Base-by-base conservation (phyloP, 2,888 invertebrate genomes). In the Schizaphis graminum region DNA sequence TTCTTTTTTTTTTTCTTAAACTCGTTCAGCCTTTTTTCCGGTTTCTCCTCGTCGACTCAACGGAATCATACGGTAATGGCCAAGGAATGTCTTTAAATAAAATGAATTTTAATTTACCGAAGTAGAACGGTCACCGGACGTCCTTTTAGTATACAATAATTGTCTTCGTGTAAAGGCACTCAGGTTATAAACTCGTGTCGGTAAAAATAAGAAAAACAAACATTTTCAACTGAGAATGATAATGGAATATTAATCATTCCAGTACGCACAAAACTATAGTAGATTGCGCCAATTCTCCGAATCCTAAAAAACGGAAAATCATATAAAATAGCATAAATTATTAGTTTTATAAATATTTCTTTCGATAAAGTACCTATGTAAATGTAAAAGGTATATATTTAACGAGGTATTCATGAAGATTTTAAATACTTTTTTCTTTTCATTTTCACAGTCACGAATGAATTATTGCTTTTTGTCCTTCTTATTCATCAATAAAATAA, bases 241-340 rank as follows among this genome's bases (percentile, higher is more conserved):
- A 35, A 77, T 77, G 35, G n/a, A 21, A 77, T 77, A 77, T 77
- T 77, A 77, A 77, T 77, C n/a, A 77, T 77, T 24, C 5, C 7
- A 16, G 7, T 67, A 67, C 0, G 2, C 35, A 35, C 21, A 2
- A 35, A 77, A 35, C 35, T 77, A 35, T 77, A 35, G 7, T 35
- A 8, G 21, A 77, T 35, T 7, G 77, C 0, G 21, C 2, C 7
- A 77, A 77, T 35, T 67, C 28, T 67, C 4, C 0, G n/a, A 67
- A n/a, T 35, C n/a, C 16, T 77, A 35, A 77, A 77, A 67, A 77
- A 77, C 35, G 7, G 77, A 5, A 47, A 47, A 47, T 77, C 35
- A 77, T 77, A 47, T 77, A 21, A 35, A 77, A 77, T 77, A 35
- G n/a, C 77, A 77, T 77, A 77, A 77, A 77, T 77, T 77, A 77